Base-by-base conservation (phyloP, 35 echinoderm and acorn worm species). In the Ophioderma brevispina region DNA sequence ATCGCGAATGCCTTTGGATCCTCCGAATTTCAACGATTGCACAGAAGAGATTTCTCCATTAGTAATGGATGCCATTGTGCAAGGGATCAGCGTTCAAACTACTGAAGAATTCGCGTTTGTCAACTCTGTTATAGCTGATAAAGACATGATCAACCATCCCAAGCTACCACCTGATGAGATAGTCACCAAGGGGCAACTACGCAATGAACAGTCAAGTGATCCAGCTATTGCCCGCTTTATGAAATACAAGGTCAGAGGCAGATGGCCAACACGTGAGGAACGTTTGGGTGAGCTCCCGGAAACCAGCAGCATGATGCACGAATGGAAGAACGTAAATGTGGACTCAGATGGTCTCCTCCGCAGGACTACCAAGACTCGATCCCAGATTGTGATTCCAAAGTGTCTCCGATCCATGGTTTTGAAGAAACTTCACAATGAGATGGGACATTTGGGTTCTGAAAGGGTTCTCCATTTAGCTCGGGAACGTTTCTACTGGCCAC, bases 401-500 rank as follows among this genome's bases (percentile, higher is more conserved):
- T 52, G 37, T 10, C 75, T 42, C 33, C 70, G 75, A 28, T 30
- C 0, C 0, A 5, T 30, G 40, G 81, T 85, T 0, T 55, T 36
- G 25, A 76, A 78, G 82, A 80, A 90, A 39, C 33, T 94, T 6
- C 92, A 94, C 55, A 84, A 89, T 13, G 80, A 94, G 6, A 94
- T 94, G 92, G 92, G 92, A 36, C 92, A 94, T 39, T 31, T 90
- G 0, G 87, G 86, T 40, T 64, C 64, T 55, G 92, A 94, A 1
- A 37, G 92, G 25, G 81, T 75, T 11, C 1, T 94, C 0, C 34
- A 90, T 11, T 46, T 94, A n/a, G 84, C 89, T 25, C 81, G 88
- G 78, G 75, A 91, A 25, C 78, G 89, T 52, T 94, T 94, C 37
- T 94, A 90, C 38, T 94, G 93, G 93, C 93, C 93, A 11, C 0